Base-by-base conservation (phyloP, 2,797 vertebrate species). In the Tiaroga cobitis region DNA sequence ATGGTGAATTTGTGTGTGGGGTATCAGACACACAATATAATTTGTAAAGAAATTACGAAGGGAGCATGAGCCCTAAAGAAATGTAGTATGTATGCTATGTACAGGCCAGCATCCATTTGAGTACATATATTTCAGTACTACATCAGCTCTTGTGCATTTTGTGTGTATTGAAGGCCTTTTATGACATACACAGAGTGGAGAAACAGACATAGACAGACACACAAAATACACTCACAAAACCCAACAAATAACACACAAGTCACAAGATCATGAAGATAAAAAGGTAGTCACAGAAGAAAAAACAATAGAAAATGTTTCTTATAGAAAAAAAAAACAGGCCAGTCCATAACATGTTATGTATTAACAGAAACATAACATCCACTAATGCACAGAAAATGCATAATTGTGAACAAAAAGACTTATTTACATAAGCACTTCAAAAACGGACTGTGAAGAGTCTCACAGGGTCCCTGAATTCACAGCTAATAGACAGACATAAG, bases 401-500 rank as follows among this genome's bases (percentile, higher is more conserved):
- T 63, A 63, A 63, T 29, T 63, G 56, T 18, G 32, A 81, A 81
- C 41, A 81, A 65, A 61, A 78, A 43, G 0, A 51, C 46, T 54
- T 81, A 54, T 37, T 34, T 51, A 41, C 43, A 49, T 32, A 32
- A 34, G 18, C 32, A 67, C 13, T 46, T 15, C 43, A 43, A 75
- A 75, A 76, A 54, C n/a, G 8, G 41, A 74, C 32, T 77, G 32
- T 41, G 56, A 65, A 56, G 39, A 43, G 59, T 65, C 46, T 39
- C 61, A 61, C 54, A 79, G 37, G 7, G 43, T 46, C 87, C 90
- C 87, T 90, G 29, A 82, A 83, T 90, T 92, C 67, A 86, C 87
- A 90, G 91, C 92, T 90, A 94, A 94, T 78, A 92, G 91, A 81
- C 67, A 84, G 19, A 84, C 49, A 78, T 73, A 46, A 78, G 32